Conservation (phyloP, 2,888 invertebrate genomes). For the Synanthedon formicaeformis region DNA sequence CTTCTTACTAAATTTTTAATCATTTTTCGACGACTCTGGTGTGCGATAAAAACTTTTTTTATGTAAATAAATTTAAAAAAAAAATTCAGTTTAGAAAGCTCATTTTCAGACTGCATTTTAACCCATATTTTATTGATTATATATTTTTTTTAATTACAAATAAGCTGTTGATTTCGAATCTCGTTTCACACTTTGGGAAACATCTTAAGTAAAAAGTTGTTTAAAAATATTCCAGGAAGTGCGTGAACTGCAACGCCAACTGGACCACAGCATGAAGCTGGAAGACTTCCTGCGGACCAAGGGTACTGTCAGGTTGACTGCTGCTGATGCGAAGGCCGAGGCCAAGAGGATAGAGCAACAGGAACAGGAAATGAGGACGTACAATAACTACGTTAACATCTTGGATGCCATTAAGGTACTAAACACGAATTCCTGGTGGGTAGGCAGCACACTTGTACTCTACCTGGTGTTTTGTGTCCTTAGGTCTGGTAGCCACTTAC, state of each 20-base stretch:
- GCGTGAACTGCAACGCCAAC: slow-evolving; percentile 85
- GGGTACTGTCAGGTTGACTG: slow-evolving; percentile 81
- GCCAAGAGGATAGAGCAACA: slow-evolving; percentile 76
- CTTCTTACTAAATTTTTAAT: too few relatives aligned
- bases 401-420: slow-evolving; percentile 78
- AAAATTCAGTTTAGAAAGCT: too few relatives aligned
- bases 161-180: not conserved
- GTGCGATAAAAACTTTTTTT: too few relatives aligned
- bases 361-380: slow-evolving; percentile 77
- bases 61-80: too few relatives aligned
- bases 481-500: too few relatives aligned
- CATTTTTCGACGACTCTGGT: too few relatives aligned
- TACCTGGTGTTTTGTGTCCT: too few relatives aligned
- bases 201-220: not conserved
- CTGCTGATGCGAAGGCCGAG: slow-evolving; percentile 79
- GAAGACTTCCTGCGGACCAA: slow-evolving; percentile 88
- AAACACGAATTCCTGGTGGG: slow-evolving; percentile 3
- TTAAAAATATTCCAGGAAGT: slow-evolving; percentile 72
- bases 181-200: not conserved
- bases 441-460: too few relatives aligned
- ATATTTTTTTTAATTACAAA: too few relatives aligned
- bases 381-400: slow-evolving; percentile 80
- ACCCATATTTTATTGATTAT: too few relatives aligned
- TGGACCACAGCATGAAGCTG: slow-evolving; percentile 87
- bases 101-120: too few relatives aligned